Percentiles rank a stretch among this genome's conserved stretches.
These are phyloP conservation scores for Zoroaster sp. DNA, from an alignment of 53 echinoderm and acorn worm species.

Conservation along the genomic window DNA sequence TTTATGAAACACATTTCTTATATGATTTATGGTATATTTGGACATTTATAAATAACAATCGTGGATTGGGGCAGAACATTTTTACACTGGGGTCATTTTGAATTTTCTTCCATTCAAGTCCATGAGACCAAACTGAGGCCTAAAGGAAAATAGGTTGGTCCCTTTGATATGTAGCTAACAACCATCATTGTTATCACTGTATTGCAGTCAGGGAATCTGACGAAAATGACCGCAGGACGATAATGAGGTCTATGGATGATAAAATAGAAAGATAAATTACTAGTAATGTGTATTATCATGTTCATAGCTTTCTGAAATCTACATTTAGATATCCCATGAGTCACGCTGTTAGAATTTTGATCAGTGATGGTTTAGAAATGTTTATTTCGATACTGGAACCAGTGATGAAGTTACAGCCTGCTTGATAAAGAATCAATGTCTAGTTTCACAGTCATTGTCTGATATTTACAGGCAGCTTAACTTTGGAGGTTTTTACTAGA, in stretches of 20 bases:
- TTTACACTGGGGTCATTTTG: too few species aligned
- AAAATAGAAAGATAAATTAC: too few species aligned
- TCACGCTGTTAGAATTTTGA: background rate
- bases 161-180: background rate
- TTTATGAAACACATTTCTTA: too few species aligned
- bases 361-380: background rate
- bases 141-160: background rate
- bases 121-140: too few species aligned
- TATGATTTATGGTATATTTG: too few species aligned
- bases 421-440: background rate
- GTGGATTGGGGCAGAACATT: too few species aligned
- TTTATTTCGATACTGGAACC: background rate
- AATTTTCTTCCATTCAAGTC: too few species aligned
- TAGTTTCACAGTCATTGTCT: background rate
- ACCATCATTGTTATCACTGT: background rate
- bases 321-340: background rate
- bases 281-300: background rate
- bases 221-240: background rate
- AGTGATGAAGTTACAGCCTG: background rate
- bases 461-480: background rate
- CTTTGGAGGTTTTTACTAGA: background rate
- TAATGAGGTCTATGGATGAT: too few species aligned
- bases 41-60: too few species aligned
- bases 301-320: background rate
- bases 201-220: background rate